phyloP scores from a whole-genome alignment of 2,113 vertebrate species.

The Rattus rattus region DNA sequence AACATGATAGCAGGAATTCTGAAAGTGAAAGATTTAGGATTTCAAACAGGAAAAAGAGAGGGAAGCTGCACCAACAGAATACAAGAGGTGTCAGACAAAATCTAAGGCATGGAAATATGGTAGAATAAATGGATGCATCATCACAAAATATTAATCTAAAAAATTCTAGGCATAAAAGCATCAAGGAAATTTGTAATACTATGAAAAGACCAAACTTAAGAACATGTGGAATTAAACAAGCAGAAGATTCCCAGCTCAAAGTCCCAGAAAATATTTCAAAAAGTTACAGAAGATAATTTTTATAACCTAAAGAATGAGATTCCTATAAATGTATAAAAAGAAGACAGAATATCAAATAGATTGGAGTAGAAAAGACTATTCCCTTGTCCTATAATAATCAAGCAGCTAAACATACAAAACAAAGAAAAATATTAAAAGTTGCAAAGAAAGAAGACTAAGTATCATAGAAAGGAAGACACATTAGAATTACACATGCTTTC shows the following conservation, averaged over 20 bases:
- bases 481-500: background rate
- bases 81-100: background rate
- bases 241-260: background rate
- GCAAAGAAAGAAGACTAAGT: background rate
- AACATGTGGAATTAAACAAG: background rate
- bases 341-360: background rate
- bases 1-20: background rate
- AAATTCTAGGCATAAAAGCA: background rate
- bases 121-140: background rate
- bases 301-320: background rate
- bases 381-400: background rate
- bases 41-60: background rate
- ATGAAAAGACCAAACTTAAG: background rate
- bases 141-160: background rate
- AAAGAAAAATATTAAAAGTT: background rate
- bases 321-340: background rate
- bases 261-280: background rate
- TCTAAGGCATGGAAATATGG: background rate
- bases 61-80: background rate
- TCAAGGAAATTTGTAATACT: background rate
- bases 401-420: background rate
- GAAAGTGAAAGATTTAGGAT: background rate
- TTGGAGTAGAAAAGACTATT: background rate
- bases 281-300: background rate
- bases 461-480: background rate